A percentile compares a stretch with the other conserved stretches of the same genome.
These are phyloP conservation scores for Poicephalus gulielmi DNA, from an alignment of 2,113 vertebrate species.

Conservation along the genomic window DNA sequence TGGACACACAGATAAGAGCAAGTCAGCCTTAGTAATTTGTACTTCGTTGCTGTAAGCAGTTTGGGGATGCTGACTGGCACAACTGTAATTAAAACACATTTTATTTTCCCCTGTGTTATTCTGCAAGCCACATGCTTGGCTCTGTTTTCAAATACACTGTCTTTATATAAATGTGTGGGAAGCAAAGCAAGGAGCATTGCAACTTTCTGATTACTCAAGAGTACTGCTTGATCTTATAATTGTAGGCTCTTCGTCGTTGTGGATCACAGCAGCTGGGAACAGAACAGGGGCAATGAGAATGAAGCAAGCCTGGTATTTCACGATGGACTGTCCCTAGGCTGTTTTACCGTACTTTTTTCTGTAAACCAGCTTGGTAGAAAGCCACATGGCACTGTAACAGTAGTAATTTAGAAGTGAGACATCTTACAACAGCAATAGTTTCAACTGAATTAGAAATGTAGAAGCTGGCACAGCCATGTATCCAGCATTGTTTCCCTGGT, in stretches of 20 bases:
- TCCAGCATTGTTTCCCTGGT: no score
- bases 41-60: neutral
- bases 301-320: neutral
- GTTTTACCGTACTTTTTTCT: neutral
- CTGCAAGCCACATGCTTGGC: neutral
- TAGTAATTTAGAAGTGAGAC: accelerated
- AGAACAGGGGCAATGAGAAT: accelerated
- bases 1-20: neutral
- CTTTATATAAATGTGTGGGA: neutral
- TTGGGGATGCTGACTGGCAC: neutral
- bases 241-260: neutral
- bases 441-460: accelerated
- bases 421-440: neutral
- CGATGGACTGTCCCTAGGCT: neutral
- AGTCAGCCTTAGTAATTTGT: neutral
- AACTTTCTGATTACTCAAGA: neutral
- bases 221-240: neutral
- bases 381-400: neutral
- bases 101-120: neutral
- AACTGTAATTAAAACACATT: neutral
- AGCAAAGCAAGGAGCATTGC: neutral
- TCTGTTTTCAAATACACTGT: neutral
- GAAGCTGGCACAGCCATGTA: neutral
- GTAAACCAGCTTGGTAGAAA: neutral
- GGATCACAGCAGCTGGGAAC: neutral